A percentile compares a stretch with the other conserved stretches of the same genome.
Evolutionary conservation across 92 coral and sea anemone genomes (phyloP).

Genomic region (Porites cylindrica): DNA sequence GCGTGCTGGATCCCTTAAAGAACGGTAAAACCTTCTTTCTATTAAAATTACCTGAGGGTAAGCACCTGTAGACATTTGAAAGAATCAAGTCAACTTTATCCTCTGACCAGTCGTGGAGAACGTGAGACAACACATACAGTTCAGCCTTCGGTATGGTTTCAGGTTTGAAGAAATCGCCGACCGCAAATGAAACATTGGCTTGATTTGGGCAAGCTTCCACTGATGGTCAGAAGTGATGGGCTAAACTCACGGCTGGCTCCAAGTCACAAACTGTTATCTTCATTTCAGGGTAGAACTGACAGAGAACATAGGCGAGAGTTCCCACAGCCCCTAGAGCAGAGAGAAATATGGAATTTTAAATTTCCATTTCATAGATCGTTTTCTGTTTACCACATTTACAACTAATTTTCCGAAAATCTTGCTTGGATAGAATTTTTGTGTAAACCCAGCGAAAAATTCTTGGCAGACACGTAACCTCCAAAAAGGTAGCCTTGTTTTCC

Average conservation of each 20-base stretch:
- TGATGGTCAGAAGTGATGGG: constrained; percentile 48
- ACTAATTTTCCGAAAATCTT: no score
- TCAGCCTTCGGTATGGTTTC: neutral
- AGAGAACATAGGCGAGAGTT: constrained; percentile 38
- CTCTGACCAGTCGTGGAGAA: neutral
- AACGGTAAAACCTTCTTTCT: no score
- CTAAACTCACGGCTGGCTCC: constrained; percentile 17
- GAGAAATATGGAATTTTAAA: no score
- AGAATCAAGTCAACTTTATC: neutral
- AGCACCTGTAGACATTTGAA: neutral
- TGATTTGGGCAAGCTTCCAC: constrained; percentile 50
- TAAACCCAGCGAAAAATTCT: no score
- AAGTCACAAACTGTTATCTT: constrained; percentile 59
- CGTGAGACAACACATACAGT: neutral
- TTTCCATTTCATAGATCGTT: no score
- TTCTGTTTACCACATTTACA: no score
- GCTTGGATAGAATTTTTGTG: no score
- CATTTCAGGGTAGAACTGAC: constrained; percentile 61
- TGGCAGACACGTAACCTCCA: no score
- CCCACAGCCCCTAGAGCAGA: neutral
- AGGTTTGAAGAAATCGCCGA: constrained; percentile 30
- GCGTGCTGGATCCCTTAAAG: no score
- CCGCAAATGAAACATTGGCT: constrained; percentile 38
- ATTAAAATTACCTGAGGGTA: neutral
- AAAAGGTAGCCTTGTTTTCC: no score